phyloP scores from a whole-genome alignment of 2,113 vertebrate species.

The Ophthalmotilapia sp. region DNA sequence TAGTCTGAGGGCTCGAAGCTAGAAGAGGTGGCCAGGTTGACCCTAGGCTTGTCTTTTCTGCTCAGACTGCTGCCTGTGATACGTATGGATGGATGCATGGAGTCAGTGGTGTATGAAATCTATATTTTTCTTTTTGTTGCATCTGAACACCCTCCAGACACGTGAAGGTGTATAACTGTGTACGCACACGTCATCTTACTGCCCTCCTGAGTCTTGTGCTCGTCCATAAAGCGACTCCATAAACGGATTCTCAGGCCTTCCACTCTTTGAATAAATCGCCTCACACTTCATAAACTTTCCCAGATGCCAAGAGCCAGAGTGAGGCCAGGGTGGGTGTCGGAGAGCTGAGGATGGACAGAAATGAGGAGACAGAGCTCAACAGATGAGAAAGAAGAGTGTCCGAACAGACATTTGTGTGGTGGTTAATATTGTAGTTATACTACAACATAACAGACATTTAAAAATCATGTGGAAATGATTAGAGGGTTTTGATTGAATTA shows the following conservation, averaged over 20 bases:
- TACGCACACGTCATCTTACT: not conserved
- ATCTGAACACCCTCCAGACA: not conserved
- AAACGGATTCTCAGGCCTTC: slow-evolving; percentile 27
- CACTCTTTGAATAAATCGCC: slow-evolving; percentile 43
- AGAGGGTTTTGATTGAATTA: not conserved
- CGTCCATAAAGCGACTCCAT: not conserved
- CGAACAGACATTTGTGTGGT: rapidly evolving
- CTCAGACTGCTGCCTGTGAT: not conserved
- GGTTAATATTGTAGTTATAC: not conserved
- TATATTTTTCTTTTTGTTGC: not conserved
- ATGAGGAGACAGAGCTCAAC: not conserved
- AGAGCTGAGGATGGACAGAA: not conserved
- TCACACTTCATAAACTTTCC: slow-evolving; percentile 58
- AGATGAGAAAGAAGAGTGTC: not conserved
- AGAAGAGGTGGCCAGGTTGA: not conserved
- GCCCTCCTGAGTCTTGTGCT: not conserved
- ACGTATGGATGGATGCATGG: not conserved
- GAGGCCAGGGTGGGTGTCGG: not conserved
- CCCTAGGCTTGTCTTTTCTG: not conserved
- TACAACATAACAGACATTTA: not conserved
- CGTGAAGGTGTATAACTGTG: not conserved
- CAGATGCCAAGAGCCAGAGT: slow-evolving; percentile 61
- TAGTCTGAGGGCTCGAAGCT: not conserved
- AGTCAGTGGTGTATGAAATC: not conserved
- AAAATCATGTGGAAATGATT: not conserved